Evolutionary conservation across 2,888 invertebrate genomes (phyloP).

Genomic region (Nomada fucata): DNA sequence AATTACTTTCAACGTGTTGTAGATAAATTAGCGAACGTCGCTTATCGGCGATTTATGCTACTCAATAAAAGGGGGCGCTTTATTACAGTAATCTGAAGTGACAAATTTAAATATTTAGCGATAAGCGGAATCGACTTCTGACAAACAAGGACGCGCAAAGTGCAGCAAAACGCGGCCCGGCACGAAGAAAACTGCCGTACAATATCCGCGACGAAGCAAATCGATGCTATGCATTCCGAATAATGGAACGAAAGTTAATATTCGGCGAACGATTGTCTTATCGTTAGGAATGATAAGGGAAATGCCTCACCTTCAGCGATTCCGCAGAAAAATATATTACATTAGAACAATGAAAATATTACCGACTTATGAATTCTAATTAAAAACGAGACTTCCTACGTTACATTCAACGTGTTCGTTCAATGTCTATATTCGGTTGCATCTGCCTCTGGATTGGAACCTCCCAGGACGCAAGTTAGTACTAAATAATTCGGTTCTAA

Average conservation of each 20-base stretch:
- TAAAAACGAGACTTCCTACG: not conserved
- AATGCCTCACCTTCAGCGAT: not conserved
- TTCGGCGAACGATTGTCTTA: slow-evolving; percentile 3
- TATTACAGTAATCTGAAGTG: not conserved
- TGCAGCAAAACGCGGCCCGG: not conserved
- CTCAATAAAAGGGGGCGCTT: not conserved
- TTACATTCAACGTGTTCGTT: too few relatives aligned
- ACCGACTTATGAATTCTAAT: not conserved
- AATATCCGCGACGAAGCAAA: not conserved
- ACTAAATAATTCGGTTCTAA: not conserved
- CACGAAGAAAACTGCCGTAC: slow-evolving; percentile 17
- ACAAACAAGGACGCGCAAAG: not conserved
- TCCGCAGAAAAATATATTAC: not conserved
- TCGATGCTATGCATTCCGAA: slow-evolving; percentile 11
- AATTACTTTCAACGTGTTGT: not conserved
- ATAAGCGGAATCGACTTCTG: not conserved
- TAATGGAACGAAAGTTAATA: slow-evolving; percentile 23
- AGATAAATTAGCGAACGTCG: too few relatives aligned
- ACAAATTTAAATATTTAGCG: not conserved
- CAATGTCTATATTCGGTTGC: too few relatives aligned
- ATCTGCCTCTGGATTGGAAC: too few relatives aligned
- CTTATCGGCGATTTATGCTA: not conserved
- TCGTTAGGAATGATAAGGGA: slow-evolving; percentile 16
- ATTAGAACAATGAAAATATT: not conserved
- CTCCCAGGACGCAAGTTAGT: too few relatives aligned